Percentiles rank a stretch among this genome's conserved stretches.
phyloP scores from a whole-genome alignment of 2,113 vertebrate species.

The Camelus dromedarius region DNA sequence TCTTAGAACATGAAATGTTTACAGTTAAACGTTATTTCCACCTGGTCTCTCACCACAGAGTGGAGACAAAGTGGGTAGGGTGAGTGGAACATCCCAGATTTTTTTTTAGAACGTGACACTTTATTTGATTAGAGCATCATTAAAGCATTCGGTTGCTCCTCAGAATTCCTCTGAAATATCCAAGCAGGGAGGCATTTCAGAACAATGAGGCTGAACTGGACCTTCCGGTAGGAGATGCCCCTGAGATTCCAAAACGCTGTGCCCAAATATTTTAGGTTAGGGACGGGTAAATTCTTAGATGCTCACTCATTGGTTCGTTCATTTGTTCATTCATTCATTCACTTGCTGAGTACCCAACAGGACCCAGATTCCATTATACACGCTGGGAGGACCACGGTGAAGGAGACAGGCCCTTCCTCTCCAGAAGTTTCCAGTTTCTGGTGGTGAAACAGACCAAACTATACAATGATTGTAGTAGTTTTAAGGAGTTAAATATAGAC shows the following conservation, averaged over 20 bases:
- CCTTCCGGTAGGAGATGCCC: not conserved
- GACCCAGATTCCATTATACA: too few species aligned
- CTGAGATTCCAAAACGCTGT: not conserved
- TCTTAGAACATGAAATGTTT: constrained; percentile 16
- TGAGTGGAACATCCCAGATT: not conserved
- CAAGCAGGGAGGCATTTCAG: not conserved
- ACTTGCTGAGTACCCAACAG: too few species aligned
- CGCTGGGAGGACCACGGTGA: too few species aligned
- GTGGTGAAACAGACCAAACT: too few species aligned
- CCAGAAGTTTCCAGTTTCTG: too few species aligned
- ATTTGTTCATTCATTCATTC: not conserved
- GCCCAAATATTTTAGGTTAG: not conserved
- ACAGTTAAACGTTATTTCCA: not conserved
- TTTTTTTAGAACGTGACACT: not conserved
- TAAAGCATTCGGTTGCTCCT: not conserved
- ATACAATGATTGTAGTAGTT: too few species aligned
- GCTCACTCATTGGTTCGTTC: not conserved
- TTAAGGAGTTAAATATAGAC: too few species aligned
- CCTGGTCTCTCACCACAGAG: not conserved
- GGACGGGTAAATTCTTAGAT: not conserved
- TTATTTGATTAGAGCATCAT: not conserved
- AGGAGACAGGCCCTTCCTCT: too few species aligned
- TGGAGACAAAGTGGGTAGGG: not conserved
- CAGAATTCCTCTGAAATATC: not conserved
- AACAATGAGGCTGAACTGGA: not conserved